phyloP scores from a whole-genome alignment of 2,797 vertebrate species.

The Taenioides sp. region DNA sequence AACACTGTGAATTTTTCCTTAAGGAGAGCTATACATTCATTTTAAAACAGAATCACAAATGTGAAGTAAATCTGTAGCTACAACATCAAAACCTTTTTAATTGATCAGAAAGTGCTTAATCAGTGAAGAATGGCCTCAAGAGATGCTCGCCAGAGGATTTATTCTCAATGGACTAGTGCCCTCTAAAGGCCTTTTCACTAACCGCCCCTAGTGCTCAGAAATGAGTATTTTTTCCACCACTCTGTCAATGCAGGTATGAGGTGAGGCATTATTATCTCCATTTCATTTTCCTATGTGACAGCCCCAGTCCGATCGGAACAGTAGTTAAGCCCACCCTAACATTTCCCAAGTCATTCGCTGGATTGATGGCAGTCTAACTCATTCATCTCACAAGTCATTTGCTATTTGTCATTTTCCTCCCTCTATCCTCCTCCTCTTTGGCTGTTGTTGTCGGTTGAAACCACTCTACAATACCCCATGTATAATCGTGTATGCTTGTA shows the following conservation, averaged over 20 bases:
- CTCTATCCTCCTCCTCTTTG: slow-evolving; percentile 27
- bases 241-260: slow-evolving; percentile 59
- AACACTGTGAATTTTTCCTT: neutral
- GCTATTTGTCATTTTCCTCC: slow-evolving; percentile 37
- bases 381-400: slow-evolving; percentile 61
- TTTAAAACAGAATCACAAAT: slow-evolving; percentile 33
- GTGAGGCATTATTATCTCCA: slow-evolving; percentile 57
- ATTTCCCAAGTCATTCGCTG: slow-evolving; percentile 58
- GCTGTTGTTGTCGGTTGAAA: slow-evolving; percentile 52
- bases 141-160: slow-evolving; percentile 13
- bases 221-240: slow-evolving; percentile 47
- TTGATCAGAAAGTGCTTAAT: slow-evolving; percentile 54
- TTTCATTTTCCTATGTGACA: slow-evolving; percentile 57
- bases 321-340: slow-evolving; percentile 63
- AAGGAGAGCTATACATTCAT: neutral
- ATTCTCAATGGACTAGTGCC: slow-evolving; percentile 75
- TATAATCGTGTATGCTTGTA: slow-evolving; percentile 44
- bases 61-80: slow-evolving; percentile 32
- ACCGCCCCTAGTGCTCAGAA: slow-evolving; percentile 25
- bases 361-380: slow-evolving; percentile 60
- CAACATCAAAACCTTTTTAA: slow-evolving; percentile 41
- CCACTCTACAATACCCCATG: slow-evolving; percentile 20
- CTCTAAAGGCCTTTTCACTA: slow-evolving; percentile 63
- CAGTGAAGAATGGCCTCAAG: slow-evolving; percentile 37
- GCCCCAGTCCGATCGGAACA: slow-evolving; percentile 51